A percentile compares a stretch with the other conserved stretches of the same genome.
Evolutionary conservation across 1,140 invertebrate genomes (phyloP).

Genomic region (Gerris buenoi): DNA sequence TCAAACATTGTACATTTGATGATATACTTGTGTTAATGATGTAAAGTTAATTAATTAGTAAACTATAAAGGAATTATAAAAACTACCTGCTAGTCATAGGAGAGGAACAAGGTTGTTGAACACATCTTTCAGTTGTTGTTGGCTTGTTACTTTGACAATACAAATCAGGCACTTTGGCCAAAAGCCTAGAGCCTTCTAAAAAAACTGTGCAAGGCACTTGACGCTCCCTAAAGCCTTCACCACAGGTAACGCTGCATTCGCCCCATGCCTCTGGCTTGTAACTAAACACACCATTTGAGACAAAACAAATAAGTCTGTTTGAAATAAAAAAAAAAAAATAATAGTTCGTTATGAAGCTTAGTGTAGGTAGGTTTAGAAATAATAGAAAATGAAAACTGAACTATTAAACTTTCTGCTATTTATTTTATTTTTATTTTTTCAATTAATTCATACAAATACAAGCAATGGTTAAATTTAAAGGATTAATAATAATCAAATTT

Average conservation of each 20-base stretch:
- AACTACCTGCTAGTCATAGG: conserved; percentile 19
- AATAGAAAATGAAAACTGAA: too few relatives aligned
- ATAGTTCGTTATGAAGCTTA: too few relatives aligned
- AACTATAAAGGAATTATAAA: not conserved
- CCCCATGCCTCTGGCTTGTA: conserved; percentile 69
- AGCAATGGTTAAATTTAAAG: too few relatives aligned
- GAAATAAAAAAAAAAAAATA: too few relatives aligned
- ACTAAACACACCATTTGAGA: too few relatives aligned
- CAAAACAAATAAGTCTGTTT: not conserved
- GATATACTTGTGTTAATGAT: too few relatives aligned
- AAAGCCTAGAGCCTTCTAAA: conserved; percentile 72
- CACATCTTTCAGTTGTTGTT: conserved; percentile 56
- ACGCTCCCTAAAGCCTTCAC: conserved; percentile 64
- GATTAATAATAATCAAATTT: too few relatives aligned
- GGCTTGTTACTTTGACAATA: conserved; percentile 76
- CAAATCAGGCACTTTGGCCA: conserved; percentile 70
- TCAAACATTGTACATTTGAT: too few relatives aligned
- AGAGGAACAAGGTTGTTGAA: conserved; percentile 51
- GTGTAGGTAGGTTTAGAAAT: too few relatives aligned
- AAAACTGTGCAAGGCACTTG: conserved; percentile 84
- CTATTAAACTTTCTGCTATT: too few relatives aligned
- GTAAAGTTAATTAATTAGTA: not conserved
- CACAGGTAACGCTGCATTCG: conserved; percentile 75
- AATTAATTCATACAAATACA: too few relatives aligned
- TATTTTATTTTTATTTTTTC: too few relatives aligned